phyloP scores from a whole-genome alignment of 2,797 vertebrate species.

The Malurus leucopterus region DNA sequence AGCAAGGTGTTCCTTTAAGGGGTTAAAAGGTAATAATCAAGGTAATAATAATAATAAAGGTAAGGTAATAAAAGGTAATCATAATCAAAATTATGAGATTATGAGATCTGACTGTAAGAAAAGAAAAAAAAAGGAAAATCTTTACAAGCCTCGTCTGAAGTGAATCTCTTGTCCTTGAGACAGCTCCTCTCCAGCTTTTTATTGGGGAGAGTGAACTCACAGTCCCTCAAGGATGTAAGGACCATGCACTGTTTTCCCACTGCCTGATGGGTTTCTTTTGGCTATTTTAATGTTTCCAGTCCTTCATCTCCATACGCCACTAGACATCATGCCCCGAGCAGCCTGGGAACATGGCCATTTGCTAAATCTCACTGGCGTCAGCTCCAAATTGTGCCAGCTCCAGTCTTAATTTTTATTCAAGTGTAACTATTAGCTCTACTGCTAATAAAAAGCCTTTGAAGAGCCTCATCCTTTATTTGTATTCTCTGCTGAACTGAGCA shows the following conservation, averaged over 20 bases:
- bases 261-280: background rate
- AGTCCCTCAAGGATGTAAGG: background rate
- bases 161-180: background rate
- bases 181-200: background rate
- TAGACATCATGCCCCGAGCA: background rate
- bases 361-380: background rate
- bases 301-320: background rate
- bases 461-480: background rate
- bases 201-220: background rate
- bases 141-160: background rate
- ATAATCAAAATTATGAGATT: background rate
- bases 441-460: background rate
- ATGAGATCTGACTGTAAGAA: background rate
- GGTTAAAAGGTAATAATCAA: background rate
- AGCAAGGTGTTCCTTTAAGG: background rate
- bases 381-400: background rate
- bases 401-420: background rate
- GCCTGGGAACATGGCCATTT: background rate
- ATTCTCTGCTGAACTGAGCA: background rate
- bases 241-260: background rate
- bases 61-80: too few relatives aligned
- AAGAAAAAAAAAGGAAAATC: background rate
- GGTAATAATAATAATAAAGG: too few relatives aligned
- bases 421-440: background rate
- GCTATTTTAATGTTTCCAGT: background rate